phyloP scores from a whole-genome alignment of 2,113 vertebrate species.

The Macquaria australasica region DNA sequence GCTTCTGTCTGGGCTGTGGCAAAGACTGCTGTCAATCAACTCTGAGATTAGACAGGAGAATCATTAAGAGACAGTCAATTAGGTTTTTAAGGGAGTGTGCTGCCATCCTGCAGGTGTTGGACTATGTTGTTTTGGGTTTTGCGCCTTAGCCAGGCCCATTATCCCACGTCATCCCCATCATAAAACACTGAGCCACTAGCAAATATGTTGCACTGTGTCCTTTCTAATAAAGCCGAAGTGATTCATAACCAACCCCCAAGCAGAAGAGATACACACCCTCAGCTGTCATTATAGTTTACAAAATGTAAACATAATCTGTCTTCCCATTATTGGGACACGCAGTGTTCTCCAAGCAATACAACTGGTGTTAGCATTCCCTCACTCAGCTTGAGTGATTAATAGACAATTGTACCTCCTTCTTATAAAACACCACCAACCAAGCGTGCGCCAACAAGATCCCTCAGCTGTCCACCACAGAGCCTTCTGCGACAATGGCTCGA shows the following conservation, averaged over 20 bases:
- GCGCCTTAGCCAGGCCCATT: not conserved
- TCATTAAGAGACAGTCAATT: not conserved
- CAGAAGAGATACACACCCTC: not conserved
- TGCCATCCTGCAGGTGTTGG: not conserved
- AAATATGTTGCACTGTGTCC: not conserved
- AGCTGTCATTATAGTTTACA: conserved; percentile 4
- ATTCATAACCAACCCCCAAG: not conserved
- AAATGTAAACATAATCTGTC: conserved; percentile 27
- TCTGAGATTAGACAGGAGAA: not conserved
- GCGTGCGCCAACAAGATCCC: conserved; percentile 9
- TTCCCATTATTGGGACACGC: conserved; percentile 15
- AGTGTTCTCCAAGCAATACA: not conserved
- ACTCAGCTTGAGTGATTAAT: conserved; percentile 32
- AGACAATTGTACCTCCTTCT: conserved; percentile 7
- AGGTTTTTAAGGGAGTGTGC: not conserved
- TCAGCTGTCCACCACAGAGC: conserved; percentile 32
- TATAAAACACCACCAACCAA: conserved; percentile 32
- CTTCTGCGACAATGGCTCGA: not conserved
- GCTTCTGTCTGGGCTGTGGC: not conserved
- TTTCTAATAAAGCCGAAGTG: conserved; percentile 1
- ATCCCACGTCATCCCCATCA: not conserved
- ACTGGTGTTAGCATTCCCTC: conserved; percentile 7
- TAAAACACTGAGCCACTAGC: no score
- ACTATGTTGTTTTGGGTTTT: not conserved
- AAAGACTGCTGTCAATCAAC: conserved; percentile 55